Evolutionary conservation across 23 tunicate species (phyloP).

Genomic region (Trididemnum clinides): DNA sequence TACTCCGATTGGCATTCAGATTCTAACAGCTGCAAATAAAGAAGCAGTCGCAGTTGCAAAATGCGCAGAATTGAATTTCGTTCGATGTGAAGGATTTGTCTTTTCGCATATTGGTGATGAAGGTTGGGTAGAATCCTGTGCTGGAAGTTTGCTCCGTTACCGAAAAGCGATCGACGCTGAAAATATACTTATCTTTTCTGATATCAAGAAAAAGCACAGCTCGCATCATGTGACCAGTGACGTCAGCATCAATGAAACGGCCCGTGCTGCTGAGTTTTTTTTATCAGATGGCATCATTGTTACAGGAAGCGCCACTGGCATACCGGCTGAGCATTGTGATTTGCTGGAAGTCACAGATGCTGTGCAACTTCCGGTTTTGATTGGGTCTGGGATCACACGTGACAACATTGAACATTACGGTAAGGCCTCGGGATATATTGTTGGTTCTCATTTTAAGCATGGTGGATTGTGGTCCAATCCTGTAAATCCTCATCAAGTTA

Average conservation of each 20-base stretch:
- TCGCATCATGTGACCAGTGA: constrained; percentile 91
- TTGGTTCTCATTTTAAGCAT: constrained; percentile 86
- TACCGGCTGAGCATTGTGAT: constrained; percentile 33
- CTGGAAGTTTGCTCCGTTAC: constrained; percentile 82
- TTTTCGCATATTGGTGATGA: constrained; percentile 96
- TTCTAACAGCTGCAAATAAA: constrained; percentile 80
- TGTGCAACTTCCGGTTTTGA: constrained; percentile 64
- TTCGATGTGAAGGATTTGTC: constrained; percentile 85
- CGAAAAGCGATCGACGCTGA: constrained; percentile 76
- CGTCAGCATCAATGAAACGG: constrained; percentile 48
- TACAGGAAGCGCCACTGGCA: constrained; percentile 78
- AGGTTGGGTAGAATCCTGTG: constrained; percentile 80
- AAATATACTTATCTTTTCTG: constrained; percentile 72
- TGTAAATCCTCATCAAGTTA: constrained; percentile 38
- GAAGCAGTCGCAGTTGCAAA: constrained; percentile 89
- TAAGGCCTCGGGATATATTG: constrained; percentile 35
- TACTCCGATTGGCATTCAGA: constrained; percentile 78
- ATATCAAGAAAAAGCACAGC: constrained; percentile 92
- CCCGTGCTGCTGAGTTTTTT: constrained; percentile 84
- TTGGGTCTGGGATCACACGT: constrained; percentile 86
- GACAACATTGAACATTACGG: constrained; percentile 55
- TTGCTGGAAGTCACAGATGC: background rate
- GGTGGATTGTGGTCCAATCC: constrained; percentile 72
- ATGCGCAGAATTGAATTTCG: constrained; percentile 72
- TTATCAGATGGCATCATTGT: constrained; percentile 80